Conservation (phyloP, 2,113 vertebrate genomes). For the Ameiurus melas region DNA sequence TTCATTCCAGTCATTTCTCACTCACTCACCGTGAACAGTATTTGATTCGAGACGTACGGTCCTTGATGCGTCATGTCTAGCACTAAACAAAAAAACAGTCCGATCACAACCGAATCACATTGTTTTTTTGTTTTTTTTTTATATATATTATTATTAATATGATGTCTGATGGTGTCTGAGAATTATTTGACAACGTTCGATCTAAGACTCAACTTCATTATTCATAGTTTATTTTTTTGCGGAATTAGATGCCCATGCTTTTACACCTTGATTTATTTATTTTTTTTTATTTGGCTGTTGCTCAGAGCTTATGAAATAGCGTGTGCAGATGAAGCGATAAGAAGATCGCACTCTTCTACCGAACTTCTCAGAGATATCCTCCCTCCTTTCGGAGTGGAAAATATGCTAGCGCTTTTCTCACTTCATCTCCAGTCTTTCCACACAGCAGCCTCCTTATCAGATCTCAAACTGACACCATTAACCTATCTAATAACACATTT, state of each 20-base stretch:
- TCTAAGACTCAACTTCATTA: too few relatives aligned
- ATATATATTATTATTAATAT: not conserved
- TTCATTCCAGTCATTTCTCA: not conserved
- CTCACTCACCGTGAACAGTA: not conserved
- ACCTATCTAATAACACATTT: constrained; percentile 43
- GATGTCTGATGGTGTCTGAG: not conserved
- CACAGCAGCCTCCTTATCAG: constrained; percentile 19
- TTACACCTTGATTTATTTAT: not conserved
- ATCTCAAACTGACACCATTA: constrained; percentile 28
- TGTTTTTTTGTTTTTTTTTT: too few relatives aligned
- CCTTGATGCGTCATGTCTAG: not conserved
- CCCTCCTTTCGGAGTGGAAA: constrained; percentile 12
- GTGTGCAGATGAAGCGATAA: constrained; percentile 24
- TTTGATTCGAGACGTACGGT: not conserved
- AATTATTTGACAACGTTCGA: not conserved
- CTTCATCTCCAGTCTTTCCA: constrained; percentile 11
- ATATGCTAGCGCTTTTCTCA: not conserved
- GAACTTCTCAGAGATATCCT: constrained; percentile 28
- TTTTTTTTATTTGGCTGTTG: not conserved
- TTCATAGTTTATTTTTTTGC: not conserved
- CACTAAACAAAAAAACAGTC: not conserved
- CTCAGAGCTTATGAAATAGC: constrained; percentile 6
- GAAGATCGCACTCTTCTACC: not conserved
- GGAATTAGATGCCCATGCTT: not conserved
- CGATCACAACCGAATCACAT: too few relatives aligned